A percentile compares a stretch with the other conserved stretches of the same genome.
Conservation (phyloP, 2,797 vertebrate species). For the Gila robusta region DNA sequence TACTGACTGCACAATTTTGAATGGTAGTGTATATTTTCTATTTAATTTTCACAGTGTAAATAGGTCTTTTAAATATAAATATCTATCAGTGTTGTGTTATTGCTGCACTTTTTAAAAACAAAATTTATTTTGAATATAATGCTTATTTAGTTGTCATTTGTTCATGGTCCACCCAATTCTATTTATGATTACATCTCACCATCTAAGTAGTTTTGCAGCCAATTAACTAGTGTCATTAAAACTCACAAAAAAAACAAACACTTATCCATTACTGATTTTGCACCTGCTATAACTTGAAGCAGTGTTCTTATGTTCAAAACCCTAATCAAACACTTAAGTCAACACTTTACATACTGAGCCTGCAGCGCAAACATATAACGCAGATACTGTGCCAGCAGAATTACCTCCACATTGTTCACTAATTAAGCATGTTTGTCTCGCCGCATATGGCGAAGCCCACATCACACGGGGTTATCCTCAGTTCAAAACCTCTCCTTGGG, state of each 20-base stretch:
- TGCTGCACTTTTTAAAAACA: neutral
- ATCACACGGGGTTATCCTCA: constrained; percentile 46
- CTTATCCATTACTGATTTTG: constrained; percentile 12
- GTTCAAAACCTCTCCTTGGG: constrained; percentile 51
- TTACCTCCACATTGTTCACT: constrained; percentile 38
- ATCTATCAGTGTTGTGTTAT: neutral
- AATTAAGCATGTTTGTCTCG: constrained; percentile 51
- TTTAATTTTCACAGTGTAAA: neutral
- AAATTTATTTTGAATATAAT: neutral
- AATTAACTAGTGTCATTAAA: constrained; percentile 6
- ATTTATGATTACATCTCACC: neutral
- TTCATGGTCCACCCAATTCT: neutral
- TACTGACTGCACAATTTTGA: neutral
- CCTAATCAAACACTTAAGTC: constrained; percentile 10
- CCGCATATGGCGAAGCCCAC: neutral
- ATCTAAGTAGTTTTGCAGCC: constrained; percentile 12
- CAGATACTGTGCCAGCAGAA: constrained; percentile 17
- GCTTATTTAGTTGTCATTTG: neutral
- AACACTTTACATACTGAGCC: constrained; percentile 18
- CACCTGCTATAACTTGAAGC: constrained; percentile 18
- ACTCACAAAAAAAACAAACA: neutral
- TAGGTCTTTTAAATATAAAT: neutral
- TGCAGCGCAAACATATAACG: constrained; percentile 14
- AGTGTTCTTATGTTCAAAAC: neutral
- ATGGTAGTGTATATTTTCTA: neutral